Evolutionary conservation across 2,888 invertebrate species (phyloP).

Genomic region (Leptogaster cylindrica): DNA sequence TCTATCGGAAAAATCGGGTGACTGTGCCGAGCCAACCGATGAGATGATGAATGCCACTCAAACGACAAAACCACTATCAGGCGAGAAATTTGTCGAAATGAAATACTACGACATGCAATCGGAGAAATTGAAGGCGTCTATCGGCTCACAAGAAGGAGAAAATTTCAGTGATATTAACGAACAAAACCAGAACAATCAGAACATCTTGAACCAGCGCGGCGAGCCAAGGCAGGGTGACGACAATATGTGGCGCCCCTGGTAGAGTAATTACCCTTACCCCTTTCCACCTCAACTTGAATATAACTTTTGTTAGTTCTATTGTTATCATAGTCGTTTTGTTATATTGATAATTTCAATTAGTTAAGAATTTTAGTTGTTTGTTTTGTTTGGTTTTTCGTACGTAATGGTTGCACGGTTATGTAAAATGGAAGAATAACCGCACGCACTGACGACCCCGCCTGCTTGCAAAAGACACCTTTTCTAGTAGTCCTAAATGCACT

Average conservation of each 20-base stretch:
- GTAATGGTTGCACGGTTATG: conserved; percentile 8
- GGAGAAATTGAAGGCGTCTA: conserved; percentile 15
- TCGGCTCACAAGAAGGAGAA: conserved; percentile 5
- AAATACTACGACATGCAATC: conserved; percentile 1
- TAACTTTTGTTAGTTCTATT: conserved; percentile 28
- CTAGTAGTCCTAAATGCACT: conserved; percentile 13
- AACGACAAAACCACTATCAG: neutral
- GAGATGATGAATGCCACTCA: conserved; percentile 14
- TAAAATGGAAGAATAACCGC: neutral
- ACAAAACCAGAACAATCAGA: conserved; percentile 53
- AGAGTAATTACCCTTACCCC: conserved; percentile 42
- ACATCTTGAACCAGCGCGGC: conserved; percentile 50
- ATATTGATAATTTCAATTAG: neutral
- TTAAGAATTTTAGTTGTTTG: neutral
- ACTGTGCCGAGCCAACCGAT: conserved; percentile 42
- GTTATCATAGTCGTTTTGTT: conserved; percentile 19
- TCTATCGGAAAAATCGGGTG: conserved; percentile 37
- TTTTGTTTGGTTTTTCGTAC: no score
- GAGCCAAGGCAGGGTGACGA: conserved; percentile 56
- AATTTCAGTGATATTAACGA: conserved; percentile 49
- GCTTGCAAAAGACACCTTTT: conserved; percentile 1
- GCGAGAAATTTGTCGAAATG: conserved; percentile 9
- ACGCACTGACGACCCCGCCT: neutral
- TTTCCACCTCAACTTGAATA: conserved; percentile 5
- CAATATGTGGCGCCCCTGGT: conserved; percentile 67